These are phyloP conservation scores for Alentia gelatinosa DNA, from an alignment of 2,888 invertebrate species.

Conservation along the genomic window DNA sequence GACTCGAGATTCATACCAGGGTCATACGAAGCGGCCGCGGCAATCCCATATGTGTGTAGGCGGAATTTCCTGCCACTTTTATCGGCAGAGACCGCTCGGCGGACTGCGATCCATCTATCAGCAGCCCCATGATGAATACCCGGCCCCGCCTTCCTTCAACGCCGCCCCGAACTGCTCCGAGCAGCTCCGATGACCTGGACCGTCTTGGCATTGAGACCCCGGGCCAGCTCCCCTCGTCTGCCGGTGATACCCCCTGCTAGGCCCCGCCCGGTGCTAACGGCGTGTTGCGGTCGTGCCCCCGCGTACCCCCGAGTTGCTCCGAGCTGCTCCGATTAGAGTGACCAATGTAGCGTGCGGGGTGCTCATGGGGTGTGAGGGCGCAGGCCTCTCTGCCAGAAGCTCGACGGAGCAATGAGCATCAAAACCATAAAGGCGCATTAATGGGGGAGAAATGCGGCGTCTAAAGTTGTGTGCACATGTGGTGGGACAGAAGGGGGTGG, in stretches of 20 bases:
- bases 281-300: not conserved
- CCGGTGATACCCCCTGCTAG: not conserved
- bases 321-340: not conserved
- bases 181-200: not conserved
- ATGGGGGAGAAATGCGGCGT: not conserved
- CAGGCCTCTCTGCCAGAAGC: not conserved
- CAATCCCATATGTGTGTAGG: not conserved
- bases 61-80: not conserved
- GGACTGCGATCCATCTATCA: not conserved
- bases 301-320: not conserved
- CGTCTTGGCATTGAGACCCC: not conserved
- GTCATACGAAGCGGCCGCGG: too few species aligned
- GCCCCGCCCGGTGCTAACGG: not conserved
- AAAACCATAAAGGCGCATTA: not conserved
- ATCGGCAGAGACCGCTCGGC: not conserved
- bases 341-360: slow-evolving; percentile 2
- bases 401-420: not conserved
- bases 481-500: too few species aligned
- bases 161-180: not conserved
- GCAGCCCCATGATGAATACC: not conserved
- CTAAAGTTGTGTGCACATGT: too few species aligned
- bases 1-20: too few species aligned
- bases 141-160: not conserved
- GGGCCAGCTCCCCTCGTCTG: not conserved
- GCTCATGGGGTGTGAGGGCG: not conserved